Base-by-base conservation (phyloP, 2,797 vertebrate genomes). In the Taenioides sp. region DNA sequence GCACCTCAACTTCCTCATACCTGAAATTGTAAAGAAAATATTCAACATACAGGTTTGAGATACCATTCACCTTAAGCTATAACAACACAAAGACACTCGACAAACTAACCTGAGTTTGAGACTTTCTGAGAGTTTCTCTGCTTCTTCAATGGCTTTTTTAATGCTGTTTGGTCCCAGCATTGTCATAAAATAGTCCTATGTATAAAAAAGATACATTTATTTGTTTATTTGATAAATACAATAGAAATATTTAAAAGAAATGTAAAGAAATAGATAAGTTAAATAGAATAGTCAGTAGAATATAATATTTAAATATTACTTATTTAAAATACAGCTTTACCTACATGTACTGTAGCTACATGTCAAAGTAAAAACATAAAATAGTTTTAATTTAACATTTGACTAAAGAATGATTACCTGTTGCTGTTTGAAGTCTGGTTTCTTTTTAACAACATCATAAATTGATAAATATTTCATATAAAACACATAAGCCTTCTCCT, bases 391-490 rank as follows among this genome's bases (percentile, higher is more conserved):
- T 10, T 34, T 34, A 49, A 16, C 16, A 18, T 50, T 50, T 28
- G 18, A 37, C 40, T 5, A 66, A 55, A 40, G 7, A 34, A 18
- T 28, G 10, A 37, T 34, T 95, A 99, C 98, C 96, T 94, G 94
- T 65, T 99, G 97, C 67, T 96, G 95, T 85, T 95, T 98, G 94
- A 98, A 99, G 83, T 99, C 98, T 2, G 95, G 89, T 82, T 96
- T 96, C 85, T 97, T 98, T 91, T 97, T 97, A 88, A 99, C 95
- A 65, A 98, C 93, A 77, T 98, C 94, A 92, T 98, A 97, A 22
- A 99, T 96, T 59, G 96, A 90, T 83, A 98, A 92, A 68, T 96
- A 99, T 89, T 98, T 99, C 98, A 99, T 99, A 73, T 99, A 99
- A 0, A 99, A 84, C 28, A 99, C 96, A 65, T 99, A 99, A 31